These are phyloP conservation scores for Apoda limacodes DNA, from an alignment of 2,888 invertebrate species.

Conservation along the genomic window DNA sequence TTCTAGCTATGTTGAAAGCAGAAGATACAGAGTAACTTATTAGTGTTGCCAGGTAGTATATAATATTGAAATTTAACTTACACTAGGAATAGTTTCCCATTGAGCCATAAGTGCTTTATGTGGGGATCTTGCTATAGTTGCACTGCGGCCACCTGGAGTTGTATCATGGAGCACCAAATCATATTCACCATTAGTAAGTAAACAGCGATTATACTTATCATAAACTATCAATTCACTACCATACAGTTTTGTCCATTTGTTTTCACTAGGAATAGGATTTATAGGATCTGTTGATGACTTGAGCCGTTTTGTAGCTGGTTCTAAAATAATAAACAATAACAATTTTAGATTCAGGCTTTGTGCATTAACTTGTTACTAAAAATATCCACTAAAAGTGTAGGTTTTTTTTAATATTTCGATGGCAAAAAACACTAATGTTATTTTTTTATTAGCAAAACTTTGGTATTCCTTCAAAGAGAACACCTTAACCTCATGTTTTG, in stretches of 20 bases:
- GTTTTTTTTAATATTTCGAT: too few species aligned
- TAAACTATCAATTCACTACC: constrained; percentile 89
- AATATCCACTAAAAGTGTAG: too few species aligned
- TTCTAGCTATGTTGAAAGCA: too few species aligned
- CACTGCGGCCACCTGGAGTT: constrained; percentile 72
- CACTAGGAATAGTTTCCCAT: constrained; percentile 73
- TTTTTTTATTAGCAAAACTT: too few species aligned
- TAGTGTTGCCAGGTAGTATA: not conserved
- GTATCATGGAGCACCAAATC: constrained; percentile 87
- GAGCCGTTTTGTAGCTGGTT: constrained; percentile 78
- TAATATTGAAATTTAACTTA: constrained; percentile 32
- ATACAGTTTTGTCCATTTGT: constrained; percentile 71
- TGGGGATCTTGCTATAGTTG: constrained; percentile 54
- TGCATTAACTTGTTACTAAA: too few species aligned
- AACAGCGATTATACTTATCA: constrained; percentile 89
- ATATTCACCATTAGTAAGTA: constrained; percentile 90
- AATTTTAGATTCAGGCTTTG: too few species aligned
- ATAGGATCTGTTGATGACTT: constrained; percentile 69
- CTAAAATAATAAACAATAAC: too few species aligned
- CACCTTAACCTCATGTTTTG: too few species aligned
- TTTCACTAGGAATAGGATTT: constrained; percentile 32
- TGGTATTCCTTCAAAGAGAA: too few species aligned
- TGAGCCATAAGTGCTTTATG: constrained; percentile 64
- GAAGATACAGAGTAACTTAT: too few species aligned
- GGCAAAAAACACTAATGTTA: too few species aligned